Evolutionary conservation across 2,113 vertebrate genomes (phyloP).

Genomic region (Callithrix jacchus): DNA sequence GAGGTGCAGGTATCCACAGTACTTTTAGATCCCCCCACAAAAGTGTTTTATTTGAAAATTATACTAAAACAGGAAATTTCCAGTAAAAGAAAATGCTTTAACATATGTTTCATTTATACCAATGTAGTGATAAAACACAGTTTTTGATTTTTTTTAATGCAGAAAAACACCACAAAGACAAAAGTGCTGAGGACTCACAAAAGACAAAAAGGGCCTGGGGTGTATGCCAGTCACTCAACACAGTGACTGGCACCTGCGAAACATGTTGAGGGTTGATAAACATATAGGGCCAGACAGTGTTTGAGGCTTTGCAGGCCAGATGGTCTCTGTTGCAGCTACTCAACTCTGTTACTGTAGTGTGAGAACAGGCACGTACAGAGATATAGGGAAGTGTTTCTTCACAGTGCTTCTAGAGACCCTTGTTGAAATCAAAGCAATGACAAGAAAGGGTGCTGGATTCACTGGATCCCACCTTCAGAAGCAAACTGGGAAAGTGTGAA

Average conservation of each 20-base stretch:
- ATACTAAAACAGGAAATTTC: not conserved
- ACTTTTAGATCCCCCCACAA: not conserved
- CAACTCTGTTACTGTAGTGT: rapidly evolving
- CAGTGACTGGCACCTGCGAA: not conserved
- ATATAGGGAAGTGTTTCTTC: not conserved
- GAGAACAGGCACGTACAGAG: not conserved
- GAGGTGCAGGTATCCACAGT: rapidly evolving
- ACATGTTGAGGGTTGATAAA: not conserved
- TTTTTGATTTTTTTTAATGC: not conserved
- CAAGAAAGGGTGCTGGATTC: not conserved
- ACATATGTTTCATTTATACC: not conserved
- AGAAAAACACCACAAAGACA: not conserved
- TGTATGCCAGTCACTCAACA: not conserved
- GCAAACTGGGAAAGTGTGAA: not conserved
- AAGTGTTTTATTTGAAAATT: not conserved
- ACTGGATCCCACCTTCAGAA: not conserved
- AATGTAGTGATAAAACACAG: not conserved
- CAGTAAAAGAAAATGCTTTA: not conserved
- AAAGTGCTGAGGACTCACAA: not conserved
- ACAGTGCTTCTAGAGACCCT: not conserved
- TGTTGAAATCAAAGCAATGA: not conserved
- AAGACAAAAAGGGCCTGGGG: not conserved
- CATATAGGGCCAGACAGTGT: not conserved
- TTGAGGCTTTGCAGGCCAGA: not conserved
- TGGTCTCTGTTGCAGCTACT: not conserved